Conservation (phyloP, 2,113 vertebrate species). For the Gallinago media region DNA sequence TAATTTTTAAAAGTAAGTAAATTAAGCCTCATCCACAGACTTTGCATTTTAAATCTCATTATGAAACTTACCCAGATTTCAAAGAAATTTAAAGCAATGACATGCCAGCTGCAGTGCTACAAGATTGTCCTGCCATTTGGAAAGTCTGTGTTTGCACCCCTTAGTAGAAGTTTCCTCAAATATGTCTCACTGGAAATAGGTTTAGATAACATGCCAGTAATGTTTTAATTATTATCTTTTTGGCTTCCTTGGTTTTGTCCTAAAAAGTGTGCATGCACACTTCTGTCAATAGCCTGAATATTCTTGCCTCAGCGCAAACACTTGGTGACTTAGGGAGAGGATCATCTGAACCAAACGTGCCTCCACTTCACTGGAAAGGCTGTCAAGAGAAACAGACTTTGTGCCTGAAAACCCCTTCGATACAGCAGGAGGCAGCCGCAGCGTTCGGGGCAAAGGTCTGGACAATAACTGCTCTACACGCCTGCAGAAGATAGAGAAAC, state of each 20-base stretch:
- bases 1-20: background rate
- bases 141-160: background rate
- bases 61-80: background rate
- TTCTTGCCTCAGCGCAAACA: fast-evolving
- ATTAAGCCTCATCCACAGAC: background rate
- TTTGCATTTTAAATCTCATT: background rate
- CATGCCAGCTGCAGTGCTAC: background rate
- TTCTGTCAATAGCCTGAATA: background rate
- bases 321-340: background rate
- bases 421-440: background rate
- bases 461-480: background rate
- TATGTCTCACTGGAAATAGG: background rate
- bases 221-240: background rate
- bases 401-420: background rate
- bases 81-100: background rate
- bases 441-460: background rate
- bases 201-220: background rate
- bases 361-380: background rate
- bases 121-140: background rate
- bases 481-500: background rate
- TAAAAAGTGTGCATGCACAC: background rate
- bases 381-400: background rate
- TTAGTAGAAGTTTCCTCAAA: background rate
- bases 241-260: background rate
- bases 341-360: background rate